Conservation (phyloP, 2,797 vertebrate species). For the Hippopotamyrus pictus region DNA sequence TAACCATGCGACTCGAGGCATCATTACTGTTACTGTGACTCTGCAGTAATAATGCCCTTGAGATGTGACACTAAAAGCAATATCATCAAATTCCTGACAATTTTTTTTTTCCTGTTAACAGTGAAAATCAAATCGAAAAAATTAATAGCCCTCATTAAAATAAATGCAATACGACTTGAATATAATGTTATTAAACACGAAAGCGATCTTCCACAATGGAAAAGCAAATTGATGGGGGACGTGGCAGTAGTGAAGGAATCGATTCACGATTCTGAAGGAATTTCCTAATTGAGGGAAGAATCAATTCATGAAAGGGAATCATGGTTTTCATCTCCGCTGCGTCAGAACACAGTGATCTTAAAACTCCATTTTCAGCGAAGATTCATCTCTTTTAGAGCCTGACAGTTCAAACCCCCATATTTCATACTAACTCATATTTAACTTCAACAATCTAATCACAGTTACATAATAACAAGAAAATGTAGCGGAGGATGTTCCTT, state of each 20-base stretch:
- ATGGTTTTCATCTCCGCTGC: background rate
- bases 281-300: background rate
- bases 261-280: background rate
- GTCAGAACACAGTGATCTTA: background rate
- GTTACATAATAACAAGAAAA: background rate
- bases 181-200: background rate
- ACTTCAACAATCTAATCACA: conserved; percentile 6
- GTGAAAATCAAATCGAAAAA: background rate
- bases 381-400: background rate
- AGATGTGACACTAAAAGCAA: background rate
- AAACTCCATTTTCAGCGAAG: background rate
- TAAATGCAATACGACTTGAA: background rate
- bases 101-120: background rate
- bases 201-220: background rate
- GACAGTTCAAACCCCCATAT: background rate
- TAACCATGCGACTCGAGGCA: background rate
- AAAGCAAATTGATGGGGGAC: background rate
- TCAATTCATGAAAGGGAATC: background rate
- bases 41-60: background rate
- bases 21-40: background rate
- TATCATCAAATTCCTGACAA: background rate
- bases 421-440: background rate
- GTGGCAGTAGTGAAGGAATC: background rate
- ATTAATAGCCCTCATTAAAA: background rate
- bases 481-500: background rate